Evolutionary conservation across 2,888 invertebrate genomes (phyloP).

Genomic region (Keiferia lycopersicella): DNA sequence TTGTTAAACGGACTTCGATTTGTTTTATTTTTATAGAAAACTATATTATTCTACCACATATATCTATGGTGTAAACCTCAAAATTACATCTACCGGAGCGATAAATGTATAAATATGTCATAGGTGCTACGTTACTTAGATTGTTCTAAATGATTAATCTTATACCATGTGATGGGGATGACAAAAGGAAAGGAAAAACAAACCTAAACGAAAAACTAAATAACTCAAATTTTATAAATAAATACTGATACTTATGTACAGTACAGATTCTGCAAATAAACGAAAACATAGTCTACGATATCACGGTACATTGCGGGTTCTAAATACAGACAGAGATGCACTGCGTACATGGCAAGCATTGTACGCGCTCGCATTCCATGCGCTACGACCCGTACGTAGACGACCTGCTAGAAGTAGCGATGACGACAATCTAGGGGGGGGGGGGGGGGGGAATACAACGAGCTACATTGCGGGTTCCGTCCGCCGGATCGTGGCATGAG

Average conservation of each 20-base stretch:
- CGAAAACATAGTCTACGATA: conserved; percentile 13
- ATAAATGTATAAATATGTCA: background rate
- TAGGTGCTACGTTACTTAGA: background rate
- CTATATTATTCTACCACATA: background rate
- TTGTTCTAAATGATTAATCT: conserved; percentile 21
- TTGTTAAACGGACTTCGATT: background rate
- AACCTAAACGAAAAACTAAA: conserved; percentile 19
- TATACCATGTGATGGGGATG: conserved; percentile 25
- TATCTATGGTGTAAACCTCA: background rate
- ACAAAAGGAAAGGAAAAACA: conserved; percentile 22
- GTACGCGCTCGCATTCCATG: conserved; percentile 42
- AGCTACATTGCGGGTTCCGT: conserved; percentile 25
- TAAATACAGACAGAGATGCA: conserved; percentile 38
- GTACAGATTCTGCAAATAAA: conserved; percentile 18
- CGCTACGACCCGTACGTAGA: conserved; percentile 27
- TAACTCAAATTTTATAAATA: background rate
- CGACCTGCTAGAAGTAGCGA: conserved; percentile 33
- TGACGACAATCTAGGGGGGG: background rate
- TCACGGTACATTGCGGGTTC: conserved; percentile 43
- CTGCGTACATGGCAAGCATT: conserved; percentile 50
- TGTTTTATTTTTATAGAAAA: background rate
- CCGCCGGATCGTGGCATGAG: conserved; percentile 4
- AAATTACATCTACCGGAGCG: background rate
- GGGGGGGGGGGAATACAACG: conserved; percentile 23
- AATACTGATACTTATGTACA: conserved; percentile 18